Conservation (phyloP, 2,113 vertebrate species). For the Dendrocopos noguchii region DNA sequence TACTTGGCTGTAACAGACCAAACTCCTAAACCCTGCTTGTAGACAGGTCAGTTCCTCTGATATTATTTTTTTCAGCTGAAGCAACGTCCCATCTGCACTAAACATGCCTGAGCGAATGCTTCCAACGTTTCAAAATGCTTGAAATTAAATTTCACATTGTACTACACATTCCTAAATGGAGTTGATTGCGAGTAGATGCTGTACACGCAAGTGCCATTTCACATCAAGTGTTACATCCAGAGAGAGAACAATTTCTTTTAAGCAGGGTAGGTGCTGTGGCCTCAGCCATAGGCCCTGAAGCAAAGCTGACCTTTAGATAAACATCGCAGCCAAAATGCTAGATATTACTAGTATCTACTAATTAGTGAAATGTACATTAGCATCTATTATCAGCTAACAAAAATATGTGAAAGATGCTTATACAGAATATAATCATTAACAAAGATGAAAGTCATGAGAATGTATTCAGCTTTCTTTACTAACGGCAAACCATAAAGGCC, state of each 20-base stretch:
- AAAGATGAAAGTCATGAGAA: too few species aligned
- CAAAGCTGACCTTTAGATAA: too few species aligned
- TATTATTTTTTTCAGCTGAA: background rate
- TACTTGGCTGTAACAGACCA: background rate
- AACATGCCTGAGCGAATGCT: background rate
- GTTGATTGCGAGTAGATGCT: background rate
- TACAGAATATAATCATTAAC: too few species aligned
- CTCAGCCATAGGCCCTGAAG: too few species aligned
- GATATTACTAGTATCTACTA: too few species aligned
- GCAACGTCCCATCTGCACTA: background rate
- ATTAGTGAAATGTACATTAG: too few species aligned
- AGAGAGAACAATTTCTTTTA: background rate
- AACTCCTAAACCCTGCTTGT: background rate
- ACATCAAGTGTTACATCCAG: background rate
- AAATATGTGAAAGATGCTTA: too few species aligned
- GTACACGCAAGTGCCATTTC: background rate
- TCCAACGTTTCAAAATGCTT: background rate
- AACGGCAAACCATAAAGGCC: too few species aligned
- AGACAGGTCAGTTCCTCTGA: background rate
- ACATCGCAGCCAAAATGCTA: too few species aligned
- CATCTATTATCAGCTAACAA: too few species aligned
- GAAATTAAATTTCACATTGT: background rate
- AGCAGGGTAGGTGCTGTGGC: background rate
- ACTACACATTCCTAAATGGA: background rate
- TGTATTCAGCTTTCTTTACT: too few species aligned